These are phyloP conservation scores for Aphelenchoides besseyi DNA, from an alignment of 1,140 invertebrate species.

Conservation along the genomic window DNA sequence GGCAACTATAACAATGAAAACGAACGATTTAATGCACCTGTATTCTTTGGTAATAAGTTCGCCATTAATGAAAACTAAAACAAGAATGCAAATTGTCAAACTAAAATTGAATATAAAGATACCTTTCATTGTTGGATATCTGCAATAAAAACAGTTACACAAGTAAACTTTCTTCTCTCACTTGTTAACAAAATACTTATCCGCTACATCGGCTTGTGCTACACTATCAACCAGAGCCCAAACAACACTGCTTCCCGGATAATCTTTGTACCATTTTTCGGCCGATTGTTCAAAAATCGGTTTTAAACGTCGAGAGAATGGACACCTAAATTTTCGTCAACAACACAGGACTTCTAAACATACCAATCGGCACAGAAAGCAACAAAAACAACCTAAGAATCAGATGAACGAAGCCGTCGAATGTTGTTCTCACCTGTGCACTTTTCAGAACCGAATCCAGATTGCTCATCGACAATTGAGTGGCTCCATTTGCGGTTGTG, in stretches of 20 bases:
- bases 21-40: slow-evolving; percentile 36
- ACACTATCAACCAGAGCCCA: slow-evolving; percentile 97
- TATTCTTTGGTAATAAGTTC: slow-evolving; percentile 61
- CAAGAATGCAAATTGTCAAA: slow-evolving; percentile 76
- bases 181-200: slow-evolving; percentile 88
- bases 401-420: slow-evolving; percentile 21
- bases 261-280: slow-evolving; percentile 76
- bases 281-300: slow-evolving; percentile 94
- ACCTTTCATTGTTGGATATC: slow-evolving; percentile 85
- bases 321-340: slow-evolving; percentile 80
- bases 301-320: slow-evolving; percentile 83
- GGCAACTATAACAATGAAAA: neutral
- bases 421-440: slow-evolving; percentile 14
- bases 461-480: slow-evolving; percentile 18
- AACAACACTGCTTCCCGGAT: slow-evolving; percentile 77
- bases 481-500: neutral
- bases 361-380: slow-evolving; percentile 70
- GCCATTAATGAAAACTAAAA: slow-evolving; percentile 57
- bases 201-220: slow-evolving; percentile 81
- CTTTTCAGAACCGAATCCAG: slow-evolving; percentile 18
- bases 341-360: neutral
- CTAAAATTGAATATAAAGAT: slow-evolving; percentile 81
- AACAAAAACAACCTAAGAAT: slow-evolving; percentile 57
- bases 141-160: neutral
- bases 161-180: no score